phyloP scores from a whole-genome alignment of 2,113 vertebrate species.

The Takifugu flavidus region DNA sequence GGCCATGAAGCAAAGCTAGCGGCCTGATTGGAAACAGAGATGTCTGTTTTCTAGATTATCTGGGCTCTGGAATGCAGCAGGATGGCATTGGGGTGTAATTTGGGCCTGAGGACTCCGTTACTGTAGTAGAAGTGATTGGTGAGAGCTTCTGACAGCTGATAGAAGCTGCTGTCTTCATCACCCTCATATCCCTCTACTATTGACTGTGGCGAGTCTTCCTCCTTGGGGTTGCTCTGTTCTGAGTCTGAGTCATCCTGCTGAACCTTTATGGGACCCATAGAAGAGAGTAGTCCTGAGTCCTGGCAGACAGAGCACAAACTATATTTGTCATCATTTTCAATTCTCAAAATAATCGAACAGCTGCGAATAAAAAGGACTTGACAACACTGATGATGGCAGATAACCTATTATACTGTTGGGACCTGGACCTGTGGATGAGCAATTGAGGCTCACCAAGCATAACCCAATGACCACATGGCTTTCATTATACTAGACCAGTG shows the following conservation, averaged over 20 bases:
- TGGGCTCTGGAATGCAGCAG: conserved; percentile 81
- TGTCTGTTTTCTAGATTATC: conserved; percentile 69
- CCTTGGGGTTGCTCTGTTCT: conserved; percentile 10
- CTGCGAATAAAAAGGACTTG: too few relatives aligned
- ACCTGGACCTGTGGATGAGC: too few relatives aligned
- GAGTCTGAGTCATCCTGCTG: conserved; percentile 47
- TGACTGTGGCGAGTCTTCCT: conserved; percentile 15
- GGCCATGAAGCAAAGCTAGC: too few relatives aligned
- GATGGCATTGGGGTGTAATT: conserved; percentile 79
- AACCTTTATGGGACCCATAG: conserved; percentile 60
- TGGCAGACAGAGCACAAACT: conserved; percentile 19
- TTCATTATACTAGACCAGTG: too few relatives aligned
- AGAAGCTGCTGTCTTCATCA: conserved; percentile 30
- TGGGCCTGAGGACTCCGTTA: conserved; percentile 83
- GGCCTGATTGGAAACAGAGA: neutral
- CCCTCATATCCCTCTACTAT: conserved; percentile 49
- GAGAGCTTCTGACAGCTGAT: conserved; percentile 80
- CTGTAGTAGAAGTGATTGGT: conserved; percentile 83
- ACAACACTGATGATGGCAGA: too few relatives aligned
- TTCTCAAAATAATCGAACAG: too few relatives aligned
- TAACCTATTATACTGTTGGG: too few relatives aligned
- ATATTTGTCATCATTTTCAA: too few relatives aligned
- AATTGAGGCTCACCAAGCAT: too few relatives aligned
- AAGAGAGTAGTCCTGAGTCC: conserved; percentile 71
- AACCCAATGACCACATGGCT: too few relatives aligned